Evolutionary conservation across 2,888 invertebrate species (phyloP).

Genomic region (Mythimna albipuncta): DNA sequence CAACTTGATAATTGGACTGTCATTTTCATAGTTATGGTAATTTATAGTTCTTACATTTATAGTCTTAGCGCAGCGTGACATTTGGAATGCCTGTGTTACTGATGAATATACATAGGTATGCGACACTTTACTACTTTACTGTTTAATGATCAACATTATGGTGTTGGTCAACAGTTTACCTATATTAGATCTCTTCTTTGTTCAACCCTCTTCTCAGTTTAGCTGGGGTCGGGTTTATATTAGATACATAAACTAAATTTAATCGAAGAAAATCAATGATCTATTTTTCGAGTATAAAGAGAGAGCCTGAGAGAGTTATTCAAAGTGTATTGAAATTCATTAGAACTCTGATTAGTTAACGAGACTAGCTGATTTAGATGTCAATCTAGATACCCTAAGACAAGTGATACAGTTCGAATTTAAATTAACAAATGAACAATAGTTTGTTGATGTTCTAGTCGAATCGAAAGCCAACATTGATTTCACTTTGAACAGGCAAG

Average conservation of each 20-base stretch:
- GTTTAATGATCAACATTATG: neutral
- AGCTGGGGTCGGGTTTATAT: too few species aligned
- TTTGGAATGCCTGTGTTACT: too few species aligned
- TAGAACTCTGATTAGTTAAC: neutral
- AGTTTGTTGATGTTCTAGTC: neutral
- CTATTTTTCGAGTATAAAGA: neutral
- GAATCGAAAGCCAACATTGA: neutral
- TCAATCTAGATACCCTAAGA: slow-evolving; percentile 8
- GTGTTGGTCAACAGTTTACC: neutral
- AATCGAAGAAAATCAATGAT: neutral
- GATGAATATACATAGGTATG: too few species aligned
- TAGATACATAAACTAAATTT: neutral
- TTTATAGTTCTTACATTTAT: neutral
- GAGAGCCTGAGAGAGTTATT: neutral
- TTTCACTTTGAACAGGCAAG: neutral
- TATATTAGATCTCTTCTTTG: neutral
- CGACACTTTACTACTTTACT: neutral
- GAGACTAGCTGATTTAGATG: neutral
- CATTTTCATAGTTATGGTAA: neutral
- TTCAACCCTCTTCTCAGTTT: too few species aligned
- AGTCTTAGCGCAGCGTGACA: neutral
- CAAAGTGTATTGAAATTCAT: slow-evolving; percentile 2
- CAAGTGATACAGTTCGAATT: neutral
- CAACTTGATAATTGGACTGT: neutral
- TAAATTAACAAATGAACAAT: slow-evolving; percentile 6